Evolutionary conservation across 2,113 vertebrate genomes (phyloP), one percentile per base, ranked within the genome.

Genomic region (Calyptomena viridis): DNA sequence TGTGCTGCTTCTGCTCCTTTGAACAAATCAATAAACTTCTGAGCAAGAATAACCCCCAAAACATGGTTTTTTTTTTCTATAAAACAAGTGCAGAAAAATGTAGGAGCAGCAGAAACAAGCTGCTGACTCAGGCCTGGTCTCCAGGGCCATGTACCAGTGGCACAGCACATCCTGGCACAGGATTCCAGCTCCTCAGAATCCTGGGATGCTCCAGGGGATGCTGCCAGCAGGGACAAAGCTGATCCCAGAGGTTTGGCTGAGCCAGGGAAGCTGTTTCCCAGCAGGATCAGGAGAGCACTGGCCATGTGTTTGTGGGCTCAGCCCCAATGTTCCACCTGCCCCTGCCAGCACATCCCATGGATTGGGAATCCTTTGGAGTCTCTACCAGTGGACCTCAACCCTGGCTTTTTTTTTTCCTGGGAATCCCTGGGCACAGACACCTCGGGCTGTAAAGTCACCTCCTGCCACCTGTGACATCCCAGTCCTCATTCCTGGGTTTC

Each of bases 221-320:
- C 52, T 35, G 33, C 6, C n/a, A 47, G 59, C 67, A n/a, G 0
- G 0, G 35, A 9, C 14, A 50, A 11, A 14, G 37, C 33, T 3
- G 1, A 7, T 7, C 3, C 18, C 12, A 6, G 14, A 15, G 33
- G 10, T 35, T 8, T 46, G 31, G 23, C 8, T 50, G 5, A 37
- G 5, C 0, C 0, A 5, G 46, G 40, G 31, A 27, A 79, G 28
- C 23, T 2, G 3, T 10, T 21, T 69, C 55, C 30, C 0, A 2
- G 30, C 23, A 14, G 44, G 22, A 15, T 60, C 2, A 7, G 28
- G 52, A 13, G 37, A 8, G 47, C 5, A 4, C 2, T n/a, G 47
- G 82, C 68, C 31, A 0, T 10, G 19, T 19, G 22, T 19, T 1
- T 44, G 12, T 25, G 52, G n/a, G 52, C 72, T 53, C 7, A 8